Base-by-base conservation (phyloP, 2,888 invertebrate species). In the Leptinotarsa peninsularis region DNA sequence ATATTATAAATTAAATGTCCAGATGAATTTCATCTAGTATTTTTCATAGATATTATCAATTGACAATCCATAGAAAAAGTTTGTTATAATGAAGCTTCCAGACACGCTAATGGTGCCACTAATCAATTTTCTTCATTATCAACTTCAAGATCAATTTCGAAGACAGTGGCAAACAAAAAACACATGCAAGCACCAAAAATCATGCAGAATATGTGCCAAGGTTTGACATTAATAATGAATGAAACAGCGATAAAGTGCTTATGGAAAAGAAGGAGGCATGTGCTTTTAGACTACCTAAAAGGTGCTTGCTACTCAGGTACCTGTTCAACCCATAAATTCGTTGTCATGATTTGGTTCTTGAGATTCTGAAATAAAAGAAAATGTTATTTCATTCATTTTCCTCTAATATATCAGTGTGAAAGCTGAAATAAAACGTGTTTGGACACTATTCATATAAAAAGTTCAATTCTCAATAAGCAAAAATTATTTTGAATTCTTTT, bases 291-390 rank as follows among this genome's bases (percentile, higher is more conserved):
- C 50, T 60, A 72, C 67, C 67, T 67, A 72, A 72, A 49, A 43
- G 73, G 56, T 27, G 52, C 56, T 23, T 21, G 18, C 69, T 76
- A 70, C 66, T 67, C 69, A 71, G 54, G 69, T 89, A 94, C 94
- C 91, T 94, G 94, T 89, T 96, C 95, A 83, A 97, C 95, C 97
- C 97, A 97, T 72, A 97, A 91, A 88, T 97, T 97, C 71, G 97
- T 96, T 81, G 96, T 97, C 96, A 97, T 96, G 87, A 97, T 97
- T 91, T 97, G 97, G 89, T 97, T 96, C 90, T 96, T 97, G 87
- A 97, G 92, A 90, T 97, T 97, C 97, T 98, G 93, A 67, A 93
- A 93, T 86, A 88, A 86, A 87, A 82, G 50, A 73, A 63, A 67
- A 33, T 43, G 7, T 43, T 43, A 43, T 43, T 33, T 43, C 13